Conservation (phyloP, 2,888 invertebrate species). For the Neoitamus cyanurus region DNA sequence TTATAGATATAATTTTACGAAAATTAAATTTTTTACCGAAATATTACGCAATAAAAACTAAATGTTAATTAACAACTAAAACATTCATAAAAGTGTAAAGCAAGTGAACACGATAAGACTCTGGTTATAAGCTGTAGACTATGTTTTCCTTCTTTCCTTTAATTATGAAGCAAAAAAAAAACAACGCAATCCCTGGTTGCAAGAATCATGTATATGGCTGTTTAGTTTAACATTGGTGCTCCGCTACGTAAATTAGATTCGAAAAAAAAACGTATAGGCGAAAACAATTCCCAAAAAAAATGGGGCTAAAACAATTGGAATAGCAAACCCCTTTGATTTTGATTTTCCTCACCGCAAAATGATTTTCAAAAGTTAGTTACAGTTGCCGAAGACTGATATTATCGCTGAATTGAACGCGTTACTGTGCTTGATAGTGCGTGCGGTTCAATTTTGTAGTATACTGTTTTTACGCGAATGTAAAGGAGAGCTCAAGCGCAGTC, state of each 20-base stretch:
- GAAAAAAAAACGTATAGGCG: not conserved
- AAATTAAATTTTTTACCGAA: constrained; percentile 37
- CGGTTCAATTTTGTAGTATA: not conserved
- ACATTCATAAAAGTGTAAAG: constrained; percentile 1
- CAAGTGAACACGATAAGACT: constrained; percentile 5
- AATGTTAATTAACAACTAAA: constrained; percentile 16
- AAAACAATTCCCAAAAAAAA: not conserved
- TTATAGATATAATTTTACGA: constrained; percentile 35
- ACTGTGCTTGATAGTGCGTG: not conserved
- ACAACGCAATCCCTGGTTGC: not conserved
- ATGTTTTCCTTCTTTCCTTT: not conserved
- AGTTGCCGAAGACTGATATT: constrained; percentile 12
- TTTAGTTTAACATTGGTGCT: constrained; percentile 1
- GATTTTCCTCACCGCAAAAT: not conserved
- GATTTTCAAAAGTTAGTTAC: not conserved
- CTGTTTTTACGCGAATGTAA: not conserved
- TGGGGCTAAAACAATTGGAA: not conserved
- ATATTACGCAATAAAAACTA: constrained; percentile 18
- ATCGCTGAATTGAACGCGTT: not conserved
- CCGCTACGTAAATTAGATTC: constrained; percentile 1
- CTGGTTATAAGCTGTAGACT: not conserved
- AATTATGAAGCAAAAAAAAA: not conserved
- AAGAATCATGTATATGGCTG: not conserved
- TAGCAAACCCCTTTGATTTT: not conserved
- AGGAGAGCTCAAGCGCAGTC: not conserved